Evolutionary conservation across 1,140 invertebrate genomes (phyloP).

Genomic region (Pseudomyrmex concolor): DNA sequence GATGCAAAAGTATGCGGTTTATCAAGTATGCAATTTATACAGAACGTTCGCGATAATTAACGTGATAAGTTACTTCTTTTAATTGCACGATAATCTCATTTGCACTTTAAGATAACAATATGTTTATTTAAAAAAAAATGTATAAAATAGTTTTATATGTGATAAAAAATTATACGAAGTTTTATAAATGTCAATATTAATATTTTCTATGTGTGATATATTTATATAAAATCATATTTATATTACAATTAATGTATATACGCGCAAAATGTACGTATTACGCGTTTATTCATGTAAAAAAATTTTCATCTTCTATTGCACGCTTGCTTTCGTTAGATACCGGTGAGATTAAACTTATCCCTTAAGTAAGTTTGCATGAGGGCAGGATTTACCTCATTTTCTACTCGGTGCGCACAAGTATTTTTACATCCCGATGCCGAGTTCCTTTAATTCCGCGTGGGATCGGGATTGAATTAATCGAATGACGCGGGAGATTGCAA

Average conservation of each 20-base stretch:
- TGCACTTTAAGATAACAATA: neutral
- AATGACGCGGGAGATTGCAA: conserved; percentile 57
- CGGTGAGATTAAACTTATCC: conserved; percentile 40
- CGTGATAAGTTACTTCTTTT: neutral
- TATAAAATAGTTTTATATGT: neutral
- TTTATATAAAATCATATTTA: neutral
- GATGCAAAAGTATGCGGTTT: neutral
- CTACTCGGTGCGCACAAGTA: conserved; percentile 35
- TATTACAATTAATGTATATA: neutral
- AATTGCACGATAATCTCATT: neutral
- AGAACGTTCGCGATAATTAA: no score
- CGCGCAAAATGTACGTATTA: conserved; percentile 3
- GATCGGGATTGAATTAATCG: conserved; percentile 67
- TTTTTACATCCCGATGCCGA: conserved; percentile 43
- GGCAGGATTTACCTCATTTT: conserved; percentile 50
- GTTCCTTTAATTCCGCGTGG: conserved; percentile 65
- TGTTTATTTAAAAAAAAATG: neutral
- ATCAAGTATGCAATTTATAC: neutral
- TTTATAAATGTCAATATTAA: neutral
- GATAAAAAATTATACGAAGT: neutral
- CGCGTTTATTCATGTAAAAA: neutral
- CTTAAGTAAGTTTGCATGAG: conserved; percentile 39
- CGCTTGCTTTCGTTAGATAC: neutral
- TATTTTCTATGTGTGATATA: neutral
- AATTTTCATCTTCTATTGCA: neutral